These are phyloP conservation scores for Hartigia nigra DNA, from an alignment of 2,888 invertebrate species.

Conservation along the genomic window DNA sequence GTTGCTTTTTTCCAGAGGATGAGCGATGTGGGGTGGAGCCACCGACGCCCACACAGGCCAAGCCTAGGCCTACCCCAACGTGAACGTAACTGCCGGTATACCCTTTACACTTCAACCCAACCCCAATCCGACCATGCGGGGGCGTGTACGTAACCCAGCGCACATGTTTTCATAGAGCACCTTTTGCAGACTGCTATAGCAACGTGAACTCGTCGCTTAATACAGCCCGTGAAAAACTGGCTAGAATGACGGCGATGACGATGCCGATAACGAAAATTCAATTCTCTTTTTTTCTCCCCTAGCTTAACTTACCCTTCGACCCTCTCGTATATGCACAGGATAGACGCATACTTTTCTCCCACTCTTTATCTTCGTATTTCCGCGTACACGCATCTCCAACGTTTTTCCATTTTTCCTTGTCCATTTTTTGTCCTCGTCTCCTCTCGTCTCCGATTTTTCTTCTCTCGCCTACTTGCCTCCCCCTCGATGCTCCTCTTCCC, in stretches of 20 bases:
- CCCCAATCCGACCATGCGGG: conserved; percentile 51
- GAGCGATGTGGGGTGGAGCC: conserved; percentile 55
- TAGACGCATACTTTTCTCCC: neutral
- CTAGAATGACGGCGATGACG: neutral
- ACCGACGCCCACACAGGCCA: conserved; percentile 55
- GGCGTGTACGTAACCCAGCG: conserved; percentile 57
- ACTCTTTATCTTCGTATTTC: neutral
- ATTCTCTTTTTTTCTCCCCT: neutral
- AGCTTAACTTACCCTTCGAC: neutral
- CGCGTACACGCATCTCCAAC: neutral
- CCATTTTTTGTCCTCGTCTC: conserved; percentile 3
- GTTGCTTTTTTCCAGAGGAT: conserved; percentile 44
- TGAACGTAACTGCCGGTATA: conserved; percentile 38
- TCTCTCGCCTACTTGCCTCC: conserved; percentile 16
- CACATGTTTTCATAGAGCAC: conserved; percentile 9
- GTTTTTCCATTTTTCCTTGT: conserved; percentile 8
- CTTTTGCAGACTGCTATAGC: conserved; percentile 4
- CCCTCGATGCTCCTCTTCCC: neutral
- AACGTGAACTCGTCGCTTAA: neutral
- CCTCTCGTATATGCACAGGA: neutral
- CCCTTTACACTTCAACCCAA: conserved; percentile 41
- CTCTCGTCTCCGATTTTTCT: conserved; percentile 13
- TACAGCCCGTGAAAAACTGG: conserved; percentile 1
- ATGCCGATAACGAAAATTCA: neutral
- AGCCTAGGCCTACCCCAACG: conserved; percentile 58